Evolutionary conservation across 1,140 invertebrate species (phyloP).

Genomic region (Muscidifurax raptorellus): DNA sequence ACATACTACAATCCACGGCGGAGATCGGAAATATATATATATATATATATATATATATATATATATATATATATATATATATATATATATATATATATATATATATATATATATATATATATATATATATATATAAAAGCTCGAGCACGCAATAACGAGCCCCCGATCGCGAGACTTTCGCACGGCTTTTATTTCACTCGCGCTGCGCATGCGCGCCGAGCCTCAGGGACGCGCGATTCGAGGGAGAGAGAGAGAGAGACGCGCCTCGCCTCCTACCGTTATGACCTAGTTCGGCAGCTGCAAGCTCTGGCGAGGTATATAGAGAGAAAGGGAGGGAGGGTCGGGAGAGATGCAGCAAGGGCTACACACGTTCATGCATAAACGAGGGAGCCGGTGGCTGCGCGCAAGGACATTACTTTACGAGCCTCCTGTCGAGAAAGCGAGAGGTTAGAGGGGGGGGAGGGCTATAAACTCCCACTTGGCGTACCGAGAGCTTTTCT

Average conservation of each 20-base stretch:
- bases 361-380: neutral
- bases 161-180: neutral
- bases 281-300: slow-evolving; percentile 38
- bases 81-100: too few species aligned
- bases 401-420: slow-evolving; percentile 38
- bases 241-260: neutral
- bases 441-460: too few species aligned
- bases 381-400: slow-evolving; percentile 27
- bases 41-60: too few species aligned
- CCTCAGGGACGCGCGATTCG: neutral
- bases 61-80: too few species aligned
- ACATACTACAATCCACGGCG: too few species aligned
- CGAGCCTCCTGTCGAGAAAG: slow-evolving; percentile 25
- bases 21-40: too few species aligned
- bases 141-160: neutral
- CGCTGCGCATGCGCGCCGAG: slow-evolving; percentile 18
- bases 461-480: slow-evolving; percentile 50
- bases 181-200: neutral
- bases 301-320: slow-evolving; percentile 25
- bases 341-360: neutral
- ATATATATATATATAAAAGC: too few species aligned
- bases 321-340: slow-evolving; percentile 39
- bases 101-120: too few species aligned
- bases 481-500: slow-evolving; percentile 56
- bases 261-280: slow-evolving; percentile 11